A percentile compares a stretch with the other conserved stretches of the same genome.
Evolutionary conservation across 2,888 invertebrate genomes (phyloP).

Genomic region (Melieria crassipennis): DNA sequence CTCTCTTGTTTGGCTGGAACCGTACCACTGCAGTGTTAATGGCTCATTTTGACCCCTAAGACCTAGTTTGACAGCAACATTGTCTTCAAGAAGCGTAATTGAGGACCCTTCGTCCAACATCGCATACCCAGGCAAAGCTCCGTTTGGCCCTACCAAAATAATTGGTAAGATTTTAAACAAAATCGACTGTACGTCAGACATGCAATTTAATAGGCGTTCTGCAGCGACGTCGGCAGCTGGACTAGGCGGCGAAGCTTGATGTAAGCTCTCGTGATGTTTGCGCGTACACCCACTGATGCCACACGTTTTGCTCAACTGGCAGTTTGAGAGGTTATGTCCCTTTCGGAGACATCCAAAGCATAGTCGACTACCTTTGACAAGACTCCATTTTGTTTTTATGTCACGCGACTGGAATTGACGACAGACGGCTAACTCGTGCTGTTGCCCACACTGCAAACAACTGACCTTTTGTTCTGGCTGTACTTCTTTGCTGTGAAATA

Average conservation of each 20-base stretch:
- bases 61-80: constrained; percentile 24
- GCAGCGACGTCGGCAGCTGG: neutral
- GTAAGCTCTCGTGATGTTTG: constrained; percentile 5
- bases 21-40: constrained; percentile 29
- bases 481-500: neutral
- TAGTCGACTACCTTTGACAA: neutral
- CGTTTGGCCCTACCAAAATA: constrained; percentile 20
- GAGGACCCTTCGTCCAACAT: constrained; percentile 6
- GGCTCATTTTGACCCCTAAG: constrained; percentile 5
- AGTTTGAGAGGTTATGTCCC: neutral
- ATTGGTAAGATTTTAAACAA: constrained; percentile 35
- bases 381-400: neutral
- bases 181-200: neutral
- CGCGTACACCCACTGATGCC: neutral
- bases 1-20: constrained; percentile 17
- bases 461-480: too few species aligned
- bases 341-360: neutral
- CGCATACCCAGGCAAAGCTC: neutral
- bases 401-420: neutral
- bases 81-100: constrained; percentile 27
- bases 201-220: constrained; percentile 6
- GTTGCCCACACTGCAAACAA: neutral
- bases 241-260: neutral
- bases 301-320: neutral
- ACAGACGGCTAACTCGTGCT: neutral